Conservation (phyloP, 23 tunicate genomes). For the Styela plicata region DNA sequence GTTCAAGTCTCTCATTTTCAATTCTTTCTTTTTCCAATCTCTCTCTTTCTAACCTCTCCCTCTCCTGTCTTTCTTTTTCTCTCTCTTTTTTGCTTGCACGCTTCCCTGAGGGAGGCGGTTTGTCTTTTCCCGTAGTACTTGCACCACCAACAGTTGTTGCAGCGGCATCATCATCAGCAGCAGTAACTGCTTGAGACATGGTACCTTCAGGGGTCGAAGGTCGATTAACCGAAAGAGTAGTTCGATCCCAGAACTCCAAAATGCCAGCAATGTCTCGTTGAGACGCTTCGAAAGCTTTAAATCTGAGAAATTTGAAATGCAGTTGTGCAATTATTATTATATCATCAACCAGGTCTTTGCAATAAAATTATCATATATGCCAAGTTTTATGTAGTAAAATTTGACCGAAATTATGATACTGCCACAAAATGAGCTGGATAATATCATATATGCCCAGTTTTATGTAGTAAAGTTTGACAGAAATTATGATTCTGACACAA, state of each 20-base stretch:
- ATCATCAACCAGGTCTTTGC: no score
- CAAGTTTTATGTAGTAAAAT: no score
- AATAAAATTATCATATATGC: no score
- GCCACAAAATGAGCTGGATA: no score
- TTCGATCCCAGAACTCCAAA: constrained; percentile 78
- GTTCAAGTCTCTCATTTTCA: constrained; percentile 70
- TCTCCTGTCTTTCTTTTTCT: constrained; percentile 73
- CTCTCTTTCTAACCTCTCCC: constrained; percentile 59
- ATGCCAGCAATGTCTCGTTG: constrained; percentile 41
- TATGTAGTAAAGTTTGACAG: no score
- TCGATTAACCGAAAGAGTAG: constrained; percentile 47
- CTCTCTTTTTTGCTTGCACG: constrained; percentile 64
- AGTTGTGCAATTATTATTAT: no score
- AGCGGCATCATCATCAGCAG: constrained; percentile 6
- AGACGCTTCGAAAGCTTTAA: constrained; percentile 64
- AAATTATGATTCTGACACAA: no score
- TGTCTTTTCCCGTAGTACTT: constrained; percentile 1
- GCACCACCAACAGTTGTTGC: neutral
- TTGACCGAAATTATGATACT: no score
- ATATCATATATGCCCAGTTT: no score
- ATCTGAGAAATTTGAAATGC: constrained; percentile 18
- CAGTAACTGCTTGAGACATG: constrained; percentile 18
- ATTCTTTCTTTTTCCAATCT: constrained; percentile 66
- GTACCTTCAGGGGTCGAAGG: constrained; percentile 60
- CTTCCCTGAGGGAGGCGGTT: constrained; percentile 45